These are phyloP conservation scores for Macheiramphus alcinus DNA, from an alignment of 2,113 vertebrate genomes.

Conservation along the genomic window DNA sequence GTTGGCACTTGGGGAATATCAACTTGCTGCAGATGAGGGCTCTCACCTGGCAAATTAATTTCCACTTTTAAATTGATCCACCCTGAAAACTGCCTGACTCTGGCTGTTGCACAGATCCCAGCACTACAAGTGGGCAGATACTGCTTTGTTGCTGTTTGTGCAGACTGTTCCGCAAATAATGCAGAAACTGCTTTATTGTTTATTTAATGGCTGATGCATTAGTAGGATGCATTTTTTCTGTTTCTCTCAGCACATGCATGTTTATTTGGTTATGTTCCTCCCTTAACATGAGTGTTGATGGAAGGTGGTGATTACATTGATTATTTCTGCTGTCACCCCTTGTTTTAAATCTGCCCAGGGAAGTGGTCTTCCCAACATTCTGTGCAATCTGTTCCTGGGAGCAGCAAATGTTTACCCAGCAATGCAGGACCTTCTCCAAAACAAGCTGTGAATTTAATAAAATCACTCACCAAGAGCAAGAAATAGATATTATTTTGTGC, in stretches of 20 bases:
- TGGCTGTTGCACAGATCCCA: background rate
- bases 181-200: background rate
- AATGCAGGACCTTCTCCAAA: background rate
- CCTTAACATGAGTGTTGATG: background rate
- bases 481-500: background rate
- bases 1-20: background rate
- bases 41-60: conserved; percentile 54
- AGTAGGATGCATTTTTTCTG: background rate
- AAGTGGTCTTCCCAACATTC: background rate
- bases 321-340: conserved; percentile 7
- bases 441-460: background rate
- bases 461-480: background rate
- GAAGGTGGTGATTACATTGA: background rate
- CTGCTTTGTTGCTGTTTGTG: background rate
- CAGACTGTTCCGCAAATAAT: background rate
- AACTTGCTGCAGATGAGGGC: background rate
- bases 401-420: background rate
- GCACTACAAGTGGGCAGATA: background rate
- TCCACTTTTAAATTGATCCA: background rate
- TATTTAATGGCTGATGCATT: conserved; percentile 21
- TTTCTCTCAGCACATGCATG: background rate
- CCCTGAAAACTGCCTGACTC: background rate
- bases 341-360: background rate
- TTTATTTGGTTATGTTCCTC: conserved; percentile 21
- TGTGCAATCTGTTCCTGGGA: background rate